Evolutionary conservation across 2,113 vertebrate genomes (phyloP), one percentile per base, ranked within the genome.

Genomic region (Phyllostomus discolor): DNA sequence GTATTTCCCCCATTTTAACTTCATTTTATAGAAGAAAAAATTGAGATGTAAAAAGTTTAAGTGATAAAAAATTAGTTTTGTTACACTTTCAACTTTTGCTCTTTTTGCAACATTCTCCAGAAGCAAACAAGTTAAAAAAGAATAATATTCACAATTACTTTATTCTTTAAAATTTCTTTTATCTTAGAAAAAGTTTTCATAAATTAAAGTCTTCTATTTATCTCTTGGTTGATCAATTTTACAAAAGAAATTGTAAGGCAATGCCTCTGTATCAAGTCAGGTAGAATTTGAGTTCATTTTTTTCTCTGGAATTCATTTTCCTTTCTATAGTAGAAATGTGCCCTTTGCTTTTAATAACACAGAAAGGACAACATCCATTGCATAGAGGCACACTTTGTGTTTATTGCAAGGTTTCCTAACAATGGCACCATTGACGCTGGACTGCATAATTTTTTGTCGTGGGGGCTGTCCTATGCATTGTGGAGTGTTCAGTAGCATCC

Each of bases 321-420:
- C 31, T 79, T 3, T 41, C 15, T 83, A 31, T 35, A 81, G 3
- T n/a, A 31, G 43, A 22, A 79, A 80, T 31, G 72, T 85, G 67
- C 17, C 22, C n/a, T 95, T 92, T 35, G 28, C 46, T 97, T 96
- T 85, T 76, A 86, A 66, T 82, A 88, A 86, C 64, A 90, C 41
- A 46, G 12, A 64, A 96, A 93, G 38, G 33, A 22, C 86, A 70
- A 38, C 69, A 88, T 69, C 22, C 16, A 59, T 69, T 43, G 12
- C 38, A 28, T 12, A 57, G 50, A 81, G 33, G 28, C n/a, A 52
- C 5, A 72, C 28, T 64, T 75, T 80, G 10, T 95, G 7, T 70
- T 67, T 90, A 52, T 52, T 80, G 12, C 19, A 46, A n/a, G 22
- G 4, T 88, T 79, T 87, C 46, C 52, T 92, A 92, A 80, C 41